Base-by-base conservation (phyloP, 1,140 invertebrate genomes). In the Apis florea region DNA sequence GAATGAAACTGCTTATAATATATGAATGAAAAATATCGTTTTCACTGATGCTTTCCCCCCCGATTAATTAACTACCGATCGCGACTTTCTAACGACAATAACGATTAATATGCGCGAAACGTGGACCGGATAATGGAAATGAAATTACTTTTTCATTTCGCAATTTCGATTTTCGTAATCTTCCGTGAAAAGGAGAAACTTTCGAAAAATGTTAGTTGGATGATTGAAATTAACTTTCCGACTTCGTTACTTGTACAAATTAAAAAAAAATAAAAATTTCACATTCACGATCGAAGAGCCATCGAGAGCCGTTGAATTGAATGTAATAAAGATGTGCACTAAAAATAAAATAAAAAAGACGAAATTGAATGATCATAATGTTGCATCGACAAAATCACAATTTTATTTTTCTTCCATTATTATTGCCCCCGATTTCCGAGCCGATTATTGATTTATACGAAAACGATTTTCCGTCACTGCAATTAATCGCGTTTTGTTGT, bases 1-100 rank as follows among this genome's bases (percentile, higher is more conserved):
- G 31, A 40, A 40, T 40, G 31, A 4, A 12, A 19, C 40, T 24
- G 12, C 24, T 58, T 47, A 24, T n/a, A n/a, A n/a, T n/a, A 80
- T 58, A 66, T 54, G 71, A 15, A 31, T n/a, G 63, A n/a, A 11
- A 19, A 40, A 40, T 10, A 21, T 51, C 86, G 88, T 89, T 91
- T 91, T 91, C 90, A 89, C 89, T 88, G 69, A 83, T 75, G 82
- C 67, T 68, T 75, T 83, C 89, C 10, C 91, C 90, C 89, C 85
- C 85, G 86, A 73, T 90, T 83, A 85, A 90, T 90, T 90, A 68
- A 90, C 88, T 89, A 87, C 84, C 89, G 87, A 91, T 91, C 89
- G 88, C 89, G 88, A 92, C 92, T 93, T 93, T 93, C 92, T 92
- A 92, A 91, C 85, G 87, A 89, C 82, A 71, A n/a, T 31, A 24